Percentiles rank a stretch among this genome's conserved stretches.
phyloP scores from a whole-genome alignment of 2,797 vertebrate genomes.

The Lophius americanus region DNA sequence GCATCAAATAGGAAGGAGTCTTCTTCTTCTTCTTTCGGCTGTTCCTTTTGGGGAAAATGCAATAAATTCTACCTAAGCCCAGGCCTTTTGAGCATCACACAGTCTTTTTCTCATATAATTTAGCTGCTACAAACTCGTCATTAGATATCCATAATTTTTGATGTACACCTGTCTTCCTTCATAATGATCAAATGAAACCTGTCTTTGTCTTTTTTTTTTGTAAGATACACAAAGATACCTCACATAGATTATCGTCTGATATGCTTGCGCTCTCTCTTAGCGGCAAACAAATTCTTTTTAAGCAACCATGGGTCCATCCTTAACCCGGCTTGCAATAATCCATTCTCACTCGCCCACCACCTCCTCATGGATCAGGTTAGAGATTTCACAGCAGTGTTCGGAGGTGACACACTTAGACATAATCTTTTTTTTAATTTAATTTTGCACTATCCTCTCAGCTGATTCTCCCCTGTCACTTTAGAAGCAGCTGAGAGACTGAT shows the following conservation, averaged over 20 bases:
- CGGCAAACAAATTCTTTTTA: constrained; percentile 52
- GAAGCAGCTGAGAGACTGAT: constrained; percentile 92
- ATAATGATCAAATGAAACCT: constrained; percentile 1
- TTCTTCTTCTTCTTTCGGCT: too few relatives aligned
- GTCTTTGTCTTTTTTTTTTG: constrained; percentile 36
- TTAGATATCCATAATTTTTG: neutral
- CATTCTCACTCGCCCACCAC: constrained; percentile 41
- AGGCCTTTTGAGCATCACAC: too few relatives aligned
- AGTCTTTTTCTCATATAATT: too few relatives aligned
- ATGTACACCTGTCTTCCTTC: neutral
- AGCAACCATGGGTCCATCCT: constrained; percentile 54
- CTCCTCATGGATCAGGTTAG: constrained; percentile 75
- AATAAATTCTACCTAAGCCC: too few relatives aligned
- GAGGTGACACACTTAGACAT: constrained; percentile 75
- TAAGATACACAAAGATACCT: neutral
- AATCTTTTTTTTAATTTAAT: constrained; percentile 83
- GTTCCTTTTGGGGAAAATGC: too few relatives aligned
- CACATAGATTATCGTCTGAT: constrained; percentile 26
- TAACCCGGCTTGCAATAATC: constrained; percentile 69
- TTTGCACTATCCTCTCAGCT: constrained; percentile 89
- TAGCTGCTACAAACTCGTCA: too few relatives aligned
- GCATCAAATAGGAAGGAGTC: too few relatives aligned
- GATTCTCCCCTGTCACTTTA: constrained; percentile 95
- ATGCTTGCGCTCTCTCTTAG: constrained; percentile 11
- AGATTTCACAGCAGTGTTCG: constrained; percentile 74